phyloP scores from a whole-genome alignment of 2,113 vertebrate genomes.

The Felis catus region F.catus_Fca126_mat1.0 CM031421.1:32625501-32626000 shows the following conservation, averaged over 20 bases:
- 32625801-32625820: neutral
- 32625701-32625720: neutral
- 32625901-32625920: neutral
- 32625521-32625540: constrained; percentile 27
- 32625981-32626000: neutral
- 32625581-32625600: neutral
- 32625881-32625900: neutral
- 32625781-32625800: neutral
- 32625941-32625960: neutral
- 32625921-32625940: neutral
- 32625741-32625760: neutral
- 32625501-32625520: neutral
- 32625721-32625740: neutral
- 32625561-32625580: neutral
- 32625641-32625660: no score
- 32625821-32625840: neutral
- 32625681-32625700: neutral
- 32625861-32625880: neutral
- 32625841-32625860: neutral
- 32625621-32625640: neutral
- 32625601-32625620: neutral
- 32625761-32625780: neutral
- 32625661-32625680: neutral
- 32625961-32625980: neutral
- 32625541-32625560: neutral